These are phyloP conservation scores for Heliconius nattereri DNA, from an alignment of 1,140 invertebrate species.

Conservation along the genomic window DNA sequence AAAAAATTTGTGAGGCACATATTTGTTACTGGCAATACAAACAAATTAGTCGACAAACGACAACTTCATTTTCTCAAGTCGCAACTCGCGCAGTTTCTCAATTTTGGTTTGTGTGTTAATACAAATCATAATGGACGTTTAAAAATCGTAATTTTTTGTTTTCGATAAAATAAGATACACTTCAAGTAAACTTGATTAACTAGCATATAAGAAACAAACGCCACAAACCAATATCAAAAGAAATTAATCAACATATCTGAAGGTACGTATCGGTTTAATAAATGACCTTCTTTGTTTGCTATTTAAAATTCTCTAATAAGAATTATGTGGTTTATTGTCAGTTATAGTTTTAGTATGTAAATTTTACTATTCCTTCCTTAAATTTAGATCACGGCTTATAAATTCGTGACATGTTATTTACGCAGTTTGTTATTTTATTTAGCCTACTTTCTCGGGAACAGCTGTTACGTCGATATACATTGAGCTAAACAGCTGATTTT, in stretches of 20 bases:
- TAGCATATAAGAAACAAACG: conserved; percentile 7
- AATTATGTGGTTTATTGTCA: neutral
- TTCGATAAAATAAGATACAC: neutral
- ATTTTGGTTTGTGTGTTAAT: conserved; percentile 39
- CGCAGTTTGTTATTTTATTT: conserved; percentile 49
- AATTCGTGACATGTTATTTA: conserved; percentile 23
- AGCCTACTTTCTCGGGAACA: conserved; percentile 74
- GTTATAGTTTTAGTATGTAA: neutral
- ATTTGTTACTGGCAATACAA: neutral
- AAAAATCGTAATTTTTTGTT: conserved; percentile 31
- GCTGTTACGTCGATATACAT: conserved; percentile 73
- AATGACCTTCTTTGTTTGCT: conserved; percentile 42
- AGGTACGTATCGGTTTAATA: conserved; percentile 33
- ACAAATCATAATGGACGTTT: conserved; percentile 40
- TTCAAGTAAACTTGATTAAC: conserved; percentile 7
- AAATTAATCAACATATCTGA: conserved; percentile 30
- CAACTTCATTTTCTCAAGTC: neutral
- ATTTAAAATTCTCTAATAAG: conserved; percentile 8
- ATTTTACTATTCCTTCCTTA: neutral
- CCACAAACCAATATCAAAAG: conserved; percentile 4
- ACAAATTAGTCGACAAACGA: neutral
- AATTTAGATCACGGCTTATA: neutral
- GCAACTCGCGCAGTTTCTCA: conserved; percentile 25
- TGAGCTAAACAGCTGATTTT: conserved; percentile 62
- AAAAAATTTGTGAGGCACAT: neutral